These are phyloP conservation scores for Myotis brandtii DNA, from an alignment of 2,113 vertebrate genomes.

Conservation along the genomic window DNA sequence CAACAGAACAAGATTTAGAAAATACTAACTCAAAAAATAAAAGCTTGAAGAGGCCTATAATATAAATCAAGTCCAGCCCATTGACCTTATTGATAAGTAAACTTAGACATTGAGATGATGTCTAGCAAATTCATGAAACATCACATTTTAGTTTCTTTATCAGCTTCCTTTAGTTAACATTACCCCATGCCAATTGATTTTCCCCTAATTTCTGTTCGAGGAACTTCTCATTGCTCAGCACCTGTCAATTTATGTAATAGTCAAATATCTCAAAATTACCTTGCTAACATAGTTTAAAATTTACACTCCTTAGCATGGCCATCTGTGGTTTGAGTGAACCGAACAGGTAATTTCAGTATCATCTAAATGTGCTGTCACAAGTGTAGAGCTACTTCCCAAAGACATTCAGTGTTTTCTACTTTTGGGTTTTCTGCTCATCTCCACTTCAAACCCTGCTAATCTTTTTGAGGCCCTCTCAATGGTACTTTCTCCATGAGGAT, in stretches of 20 bases:
- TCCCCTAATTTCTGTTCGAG: not conserved
- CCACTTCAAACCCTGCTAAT: not conserved
- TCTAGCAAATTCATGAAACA: not conserved
- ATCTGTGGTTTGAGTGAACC: not conserved
- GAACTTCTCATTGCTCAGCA: not conserved
- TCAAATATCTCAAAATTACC: constrained; percentile 24
- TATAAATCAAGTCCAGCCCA: constrained; percentile 9
- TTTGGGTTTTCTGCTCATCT: not conserved
- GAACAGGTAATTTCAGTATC: not conserved
- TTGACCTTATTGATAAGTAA: not conserved
- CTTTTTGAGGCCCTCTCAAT: not conserved
- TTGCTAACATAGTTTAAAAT: not conserved
- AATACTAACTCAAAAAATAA: constrained; percentile 38
- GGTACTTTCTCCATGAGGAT: not conserved
- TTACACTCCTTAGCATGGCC: not conserved
- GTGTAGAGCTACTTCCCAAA: not conserved
- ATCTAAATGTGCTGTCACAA: not conserved
- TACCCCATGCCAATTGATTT: not conserved
- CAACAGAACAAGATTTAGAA: not conserved
- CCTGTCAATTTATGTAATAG: not conserved
- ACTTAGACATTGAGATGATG: not conserved
- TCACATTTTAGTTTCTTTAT: constrained; percentile 12
- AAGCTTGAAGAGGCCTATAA: not conserved
- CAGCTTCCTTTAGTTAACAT: not conserved
- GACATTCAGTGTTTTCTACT: not conserved